phyloP scores from a whole-genome alignment of 1,140 invertebrate genomes.

The Triops longicaudatus region DNA sequence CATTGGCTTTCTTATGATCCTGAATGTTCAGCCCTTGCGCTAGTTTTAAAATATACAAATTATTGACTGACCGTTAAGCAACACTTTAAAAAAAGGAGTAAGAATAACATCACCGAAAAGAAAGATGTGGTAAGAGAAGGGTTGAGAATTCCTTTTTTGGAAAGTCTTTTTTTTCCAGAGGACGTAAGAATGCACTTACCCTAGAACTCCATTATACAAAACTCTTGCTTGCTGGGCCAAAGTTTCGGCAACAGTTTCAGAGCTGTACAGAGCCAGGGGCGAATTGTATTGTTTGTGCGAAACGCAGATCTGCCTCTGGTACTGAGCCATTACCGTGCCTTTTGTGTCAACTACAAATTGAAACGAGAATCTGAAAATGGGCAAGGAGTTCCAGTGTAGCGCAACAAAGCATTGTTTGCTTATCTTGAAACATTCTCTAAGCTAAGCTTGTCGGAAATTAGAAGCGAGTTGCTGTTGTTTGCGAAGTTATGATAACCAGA shows the following conservation, averaged over 20 bases:
- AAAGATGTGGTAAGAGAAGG: not conserved
- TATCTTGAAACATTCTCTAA: not conserved
- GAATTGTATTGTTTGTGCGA: constrained; percentile 78
- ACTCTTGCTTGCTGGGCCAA: constrained; percentile 65
- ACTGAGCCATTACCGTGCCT: not conserved
- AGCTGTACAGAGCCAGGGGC: constrained; percentile 75
- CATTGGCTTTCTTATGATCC: too few species aligned
- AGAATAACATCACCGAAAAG: not conserved
- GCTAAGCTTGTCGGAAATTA: not conserved
- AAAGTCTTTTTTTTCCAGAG: not conserved
- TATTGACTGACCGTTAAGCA: too few species aligned
- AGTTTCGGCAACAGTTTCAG: constrained; percentile 68
- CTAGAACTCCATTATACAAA: constrained; percentile 62
- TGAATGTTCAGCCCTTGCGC: too few species aligned
- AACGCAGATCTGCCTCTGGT: constrained; percentile 22
- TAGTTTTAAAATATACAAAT: too few species aligned
- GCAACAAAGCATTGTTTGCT: not conserved
- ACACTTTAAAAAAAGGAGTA: too few species aligned
- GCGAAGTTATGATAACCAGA: not conserved
- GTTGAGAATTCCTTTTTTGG: not conserved
- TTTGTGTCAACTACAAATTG: not conserved
- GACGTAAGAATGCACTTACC: constrained; percentile 50
- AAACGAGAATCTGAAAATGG: not conserved
- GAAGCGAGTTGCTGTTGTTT: not conserved
- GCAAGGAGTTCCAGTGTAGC: not conserved